Conservation (phyloP, 2,888 invertebrate genomes). For the Automeris io region DNA sequence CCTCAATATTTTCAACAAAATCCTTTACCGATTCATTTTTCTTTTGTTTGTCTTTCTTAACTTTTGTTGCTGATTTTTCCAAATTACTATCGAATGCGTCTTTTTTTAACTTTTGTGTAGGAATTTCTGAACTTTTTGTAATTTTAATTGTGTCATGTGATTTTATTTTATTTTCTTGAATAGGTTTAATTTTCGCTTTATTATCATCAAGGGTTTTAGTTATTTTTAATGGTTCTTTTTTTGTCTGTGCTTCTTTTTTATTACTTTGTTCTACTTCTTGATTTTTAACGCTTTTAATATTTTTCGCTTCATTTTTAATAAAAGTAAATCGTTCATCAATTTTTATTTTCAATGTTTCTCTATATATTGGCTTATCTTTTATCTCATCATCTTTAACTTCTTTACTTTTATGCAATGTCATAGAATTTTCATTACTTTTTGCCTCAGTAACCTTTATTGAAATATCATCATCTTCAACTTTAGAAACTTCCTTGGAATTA, state of each 20-base stretch:
- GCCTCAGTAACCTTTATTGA: conserved; percentile 16
- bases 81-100: conserved; percentile 18
- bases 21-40: conserved; percentile 25
- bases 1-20: conserved; percentile 28
- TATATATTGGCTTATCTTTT: background rate
- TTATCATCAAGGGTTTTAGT: conserved; percentile 11
- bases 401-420: conserved; percentile 4
- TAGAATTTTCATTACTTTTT: conserved; percentile 8
- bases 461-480: conserved; percentile 7
- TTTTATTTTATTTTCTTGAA: conserved; percentile 15
- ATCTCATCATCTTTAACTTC: conserved; percentile 7
- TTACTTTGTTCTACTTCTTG: conserved; percentile 6
- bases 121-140: conserved; percentile 13
- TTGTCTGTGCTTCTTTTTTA: conserved; percentile 13
- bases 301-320: conserved; percentile 5
- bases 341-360: background rate
- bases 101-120: conserved; percentile 21
- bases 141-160: conserved; percentile 12
- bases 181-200: conserved; percentile 12
- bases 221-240: conserved; percentile 13
- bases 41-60: conserved; percentile 16
- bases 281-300: conserved; percentile 10
- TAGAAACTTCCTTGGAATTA: conserved; percentile 6
- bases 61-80: conserved; percentile 24
- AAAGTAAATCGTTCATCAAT: background rate